phyloP scores from a whole-genome alignment of 2,888 invertebrate species.

The Drosophila antonietae region DNA sequence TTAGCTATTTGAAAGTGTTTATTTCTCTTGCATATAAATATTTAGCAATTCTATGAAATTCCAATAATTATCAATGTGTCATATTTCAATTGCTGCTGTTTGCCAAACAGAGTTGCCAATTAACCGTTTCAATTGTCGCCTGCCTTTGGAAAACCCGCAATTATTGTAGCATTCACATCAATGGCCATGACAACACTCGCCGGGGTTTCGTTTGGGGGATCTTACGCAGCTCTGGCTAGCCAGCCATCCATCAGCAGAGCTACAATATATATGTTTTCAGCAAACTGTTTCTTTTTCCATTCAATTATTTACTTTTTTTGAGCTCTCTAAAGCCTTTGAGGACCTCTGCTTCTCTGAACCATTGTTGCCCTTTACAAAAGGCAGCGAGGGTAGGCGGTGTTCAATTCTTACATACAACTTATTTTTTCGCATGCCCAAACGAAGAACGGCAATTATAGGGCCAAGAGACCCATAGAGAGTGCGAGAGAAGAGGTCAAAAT shows the following conservation, averaged over 20 bases:
- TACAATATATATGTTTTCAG: constrained; percentile 38
- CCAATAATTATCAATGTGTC: neutral
- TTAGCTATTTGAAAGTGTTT: neutral
- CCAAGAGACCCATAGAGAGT: constrained; percentile 20
- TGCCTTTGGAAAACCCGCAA: constrained; percentile 48
- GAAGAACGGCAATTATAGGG: constrained; percentile 51
- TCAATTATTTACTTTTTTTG: constrained; percentile 48
- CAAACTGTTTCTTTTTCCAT: constrained; percentile 64
- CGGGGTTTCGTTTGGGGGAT: constrained; percentile 21
- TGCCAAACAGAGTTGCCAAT: constrained; percentile 50
- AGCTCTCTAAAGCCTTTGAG: constrained; percentile 26
- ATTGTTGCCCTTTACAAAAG: constrained; percentile 48
- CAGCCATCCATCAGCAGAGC: constrained; percentile 26
- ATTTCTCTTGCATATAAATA: neutral
- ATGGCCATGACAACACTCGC: constrained; percentile 31
- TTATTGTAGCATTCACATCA: constrained; percentile 35
- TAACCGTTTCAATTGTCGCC: constrained; percentile 55
- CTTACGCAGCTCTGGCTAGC: constrained; percentile 8
- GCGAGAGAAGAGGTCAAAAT: constrained; percentile 2
- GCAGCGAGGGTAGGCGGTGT: constrained; percentile 18
- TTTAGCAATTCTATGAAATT: neutral
- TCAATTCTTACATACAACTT: constrained; percentile 46
- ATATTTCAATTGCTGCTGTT: constrained; percentile 27
- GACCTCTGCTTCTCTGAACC: constrained; percentile 24
- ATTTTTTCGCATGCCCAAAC: constrained; percentile 43